Conservation (phyloP, 1,140 invertebrate genomes). For the Orchesella cincta region DNA sequence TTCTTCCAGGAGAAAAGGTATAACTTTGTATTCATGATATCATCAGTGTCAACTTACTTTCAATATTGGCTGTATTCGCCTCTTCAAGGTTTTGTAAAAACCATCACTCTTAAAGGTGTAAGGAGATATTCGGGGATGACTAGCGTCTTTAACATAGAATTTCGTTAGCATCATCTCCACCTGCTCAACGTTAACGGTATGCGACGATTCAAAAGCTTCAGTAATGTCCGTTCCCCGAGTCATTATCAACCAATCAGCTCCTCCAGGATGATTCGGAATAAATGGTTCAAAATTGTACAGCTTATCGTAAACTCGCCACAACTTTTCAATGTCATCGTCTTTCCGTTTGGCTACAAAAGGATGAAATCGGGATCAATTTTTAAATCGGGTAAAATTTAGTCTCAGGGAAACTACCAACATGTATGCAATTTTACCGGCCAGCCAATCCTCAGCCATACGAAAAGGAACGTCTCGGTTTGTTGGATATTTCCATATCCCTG, state of each 20-base stretch:
- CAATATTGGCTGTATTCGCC: background rate
- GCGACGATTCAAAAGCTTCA: constrained; percentile 4
- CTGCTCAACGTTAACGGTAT: background rate
- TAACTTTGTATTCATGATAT: too few species aligned
- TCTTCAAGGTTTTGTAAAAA: constrained; percentile 45
- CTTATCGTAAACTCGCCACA: constrained; percentile 54
- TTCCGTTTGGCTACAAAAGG: constrained; percentile 31
- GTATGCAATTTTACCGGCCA: constrained; percentile 62
- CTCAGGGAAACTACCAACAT: background rate
- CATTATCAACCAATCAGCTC: constrained; percentile 50
- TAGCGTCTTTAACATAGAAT: constrained; percentile 53
- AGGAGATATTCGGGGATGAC: constrained; percentile 50
- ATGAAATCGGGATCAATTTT: background rate
- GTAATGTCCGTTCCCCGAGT: constrained; percentile 52
- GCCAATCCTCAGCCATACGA: constrained; percentile 57
- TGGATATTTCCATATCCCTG: constrained; percentile 51
- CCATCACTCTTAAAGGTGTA: constrained; percentile 49
- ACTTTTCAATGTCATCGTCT: constrained; percentile 50
- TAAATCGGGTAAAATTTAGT: background rate
- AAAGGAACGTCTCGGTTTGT: constrained; percentile 46
- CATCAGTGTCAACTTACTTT: constrained; percentile 52
- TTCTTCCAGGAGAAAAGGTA: constrained; percentile 46
- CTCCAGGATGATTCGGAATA: constrained; percentile 53
- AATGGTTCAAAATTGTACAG: constrained; percentile 53
- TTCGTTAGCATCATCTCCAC: constrained; percentile 2